Evolutionary conservation across 2,888 invertebrate species (phyloP).

Genomic region (Ethmia dodecea): DNA sequence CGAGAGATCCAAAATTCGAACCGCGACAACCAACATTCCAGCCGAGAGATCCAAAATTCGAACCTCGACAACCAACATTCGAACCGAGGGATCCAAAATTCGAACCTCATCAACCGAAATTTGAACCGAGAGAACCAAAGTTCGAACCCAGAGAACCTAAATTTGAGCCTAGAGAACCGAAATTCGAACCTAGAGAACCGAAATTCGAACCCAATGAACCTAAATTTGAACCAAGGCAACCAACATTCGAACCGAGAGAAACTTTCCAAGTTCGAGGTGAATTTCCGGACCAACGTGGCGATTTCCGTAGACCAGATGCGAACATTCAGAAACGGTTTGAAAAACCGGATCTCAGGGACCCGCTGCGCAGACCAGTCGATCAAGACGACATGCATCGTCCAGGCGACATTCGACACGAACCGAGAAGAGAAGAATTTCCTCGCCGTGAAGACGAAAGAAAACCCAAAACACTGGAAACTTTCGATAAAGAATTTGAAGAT

Average conservation of each 20-base stretch:
- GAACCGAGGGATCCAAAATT: constrained; percentile 10
- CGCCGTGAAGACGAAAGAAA: constrained; percentile 23
- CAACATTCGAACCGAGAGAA: constrained; percentile 5
- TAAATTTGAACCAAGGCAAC: constrained; percentile 4
- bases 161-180: not conserved
- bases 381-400: constrained; percentile 3
- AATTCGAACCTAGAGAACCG: constrained; percentile 4
- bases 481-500: constrained; percentile 55
- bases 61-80: constrained; percentile 2
- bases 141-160: constrained; percentile 8
- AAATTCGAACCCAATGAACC: constrained; percentile 1
- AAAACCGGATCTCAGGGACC: constrained; percentile 6
- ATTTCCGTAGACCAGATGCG: constrained; percentile 2
- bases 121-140: constrained; percentile 7
- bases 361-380: not conserved
- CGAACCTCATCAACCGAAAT: constrained; percentile 4
- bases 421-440: constrained; percentile 20
- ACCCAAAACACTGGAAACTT: constrained; percentile 19
- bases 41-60: not conserved
- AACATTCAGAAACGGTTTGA: constrained; percentile 4
- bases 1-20: not conserved
- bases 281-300: constrained; percentile 9
- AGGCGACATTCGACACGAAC: constrained; percentile 5
- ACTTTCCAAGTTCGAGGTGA: constrained; percentile 11
- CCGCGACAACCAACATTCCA: not conserved